These are phyloP conservation scores for Xiphophorus birchmanni DNA, from an alignment of 2,797 vertebrate species.

Conservation along the genomic window DNA sequence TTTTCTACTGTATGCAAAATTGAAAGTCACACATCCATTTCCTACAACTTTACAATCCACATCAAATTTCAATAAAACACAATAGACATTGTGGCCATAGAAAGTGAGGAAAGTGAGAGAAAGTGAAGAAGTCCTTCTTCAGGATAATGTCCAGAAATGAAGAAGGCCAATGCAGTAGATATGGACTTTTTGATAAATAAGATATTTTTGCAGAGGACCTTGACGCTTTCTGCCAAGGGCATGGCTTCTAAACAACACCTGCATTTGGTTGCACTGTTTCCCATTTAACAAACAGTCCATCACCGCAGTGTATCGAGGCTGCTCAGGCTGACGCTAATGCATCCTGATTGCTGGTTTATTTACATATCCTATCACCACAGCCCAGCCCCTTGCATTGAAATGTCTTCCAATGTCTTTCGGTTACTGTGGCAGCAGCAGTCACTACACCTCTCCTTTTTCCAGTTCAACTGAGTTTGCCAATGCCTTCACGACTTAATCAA, in stretches of 20 bases:
- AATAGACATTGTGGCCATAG: background rate
- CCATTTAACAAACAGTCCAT: conserved; percentile 59
- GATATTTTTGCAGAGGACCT: conserved; percentile 57
- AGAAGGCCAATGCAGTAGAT: conserved; percentile 49
- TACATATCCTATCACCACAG: conserved; percentile 59
- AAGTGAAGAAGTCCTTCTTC: conserved; percentile 26
- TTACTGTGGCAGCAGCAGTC: conserved; percentile 33
- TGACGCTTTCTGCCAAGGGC: conserved; percentile 43
- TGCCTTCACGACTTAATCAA: conserved; percentile 69
- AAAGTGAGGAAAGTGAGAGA: background rate
- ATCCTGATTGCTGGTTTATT: conserved; percentile 63
- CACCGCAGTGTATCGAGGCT: conserved; percentile 33
- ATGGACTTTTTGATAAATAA: conserved; percentile 53
- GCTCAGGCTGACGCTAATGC: conserved; percentile 54
- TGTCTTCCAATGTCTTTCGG: conserved; percentile 58
- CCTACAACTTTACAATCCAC: background rate
- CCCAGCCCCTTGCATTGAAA: conserved; percentile 58
- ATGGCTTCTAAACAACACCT: conserved; percentile 57
- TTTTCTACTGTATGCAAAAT: background rate
- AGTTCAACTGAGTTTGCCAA: conserved; percentile 70
- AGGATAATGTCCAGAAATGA: conserved; percentile 59
- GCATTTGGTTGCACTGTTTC: conserved; percentile 47
- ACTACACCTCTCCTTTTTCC: conserved; percentile 50
- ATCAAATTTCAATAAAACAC: background rate
- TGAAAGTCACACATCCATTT: background rate